Evolutionary conservation across 2,888 invertebrate species (phyloP), one percentile per base, ranked within the genome.

Genomic region (Schizaphis graminum): DNA sequence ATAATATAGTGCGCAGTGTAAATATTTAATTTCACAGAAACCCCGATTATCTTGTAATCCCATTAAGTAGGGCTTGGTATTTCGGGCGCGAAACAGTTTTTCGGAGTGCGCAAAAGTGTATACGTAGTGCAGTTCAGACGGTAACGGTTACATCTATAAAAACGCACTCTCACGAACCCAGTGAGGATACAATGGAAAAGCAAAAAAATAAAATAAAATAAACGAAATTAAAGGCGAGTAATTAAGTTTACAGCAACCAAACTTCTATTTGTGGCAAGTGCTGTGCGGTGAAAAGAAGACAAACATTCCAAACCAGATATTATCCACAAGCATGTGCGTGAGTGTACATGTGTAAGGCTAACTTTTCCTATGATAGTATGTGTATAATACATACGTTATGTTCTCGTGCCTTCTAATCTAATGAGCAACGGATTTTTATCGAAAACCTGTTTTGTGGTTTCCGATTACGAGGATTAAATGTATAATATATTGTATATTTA

Each of bases 31-130:
- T 91, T 91, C 53, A 56, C 84, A 53, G 44, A 84, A 56, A 56
- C 53, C 84, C 53, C 91, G 84, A 91, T 91, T 91, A 91, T 41
- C 84, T 84, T 44, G 84, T 91, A 56, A 91, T 56, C 91, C 84
- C 10, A 84, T 53, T 84, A 91, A 44, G 53, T 49, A 91, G 8
- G 26, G 28, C 11, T 4, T 41, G 57, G 35, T 89, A 35, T 41
- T 21, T 84, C 56, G 35, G 41, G 24, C 84, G 28, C 77, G 28
- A 35, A 77, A 77, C 28, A 41, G 41, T 13, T 5, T 89, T 56
- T 44, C 26, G 13, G 26, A 89, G 89, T 89, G 57, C 89, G 13
- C 89, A 89, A 35, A 56, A 47, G 44, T 16, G 35, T 89, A 57
- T 44, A 86, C 47, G 26, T 85, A 28, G 41, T 44, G 10, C 24